Conservation (phyloP, 2,888 invertebrate species). For the Drosophila buzzatii region DNA sequence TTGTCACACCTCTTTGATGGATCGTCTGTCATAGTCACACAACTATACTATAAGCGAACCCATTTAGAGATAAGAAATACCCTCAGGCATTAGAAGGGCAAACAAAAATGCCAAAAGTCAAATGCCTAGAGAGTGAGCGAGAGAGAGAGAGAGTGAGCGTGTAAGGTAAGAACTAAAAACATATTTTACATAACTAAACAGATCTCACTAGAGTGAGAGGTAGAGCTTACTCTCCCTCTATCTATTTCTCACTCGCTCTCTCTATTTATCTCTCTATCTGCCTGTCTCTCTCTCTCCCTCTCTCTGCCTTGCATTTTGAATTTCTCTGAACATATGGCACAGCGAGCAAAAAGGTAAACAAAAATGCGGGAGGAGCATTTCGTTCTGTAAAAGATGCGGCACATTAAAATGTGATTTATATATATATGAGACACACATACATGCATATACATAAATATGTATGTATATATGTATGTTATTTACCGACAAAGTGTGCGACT, state of each 20-base stretch:
- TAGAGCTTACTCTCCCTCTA: constrained; percentile 5
- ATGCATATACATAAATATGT: background rate
- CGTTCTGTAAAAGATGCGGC: constrained; percentile 50
- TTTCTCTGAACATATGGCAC: constrained; percentile 41
- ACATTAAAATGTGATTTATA: constrained; percentile 74
- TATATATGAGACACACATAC: background rate
- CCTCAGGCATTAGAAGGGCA: constrained; percentile 10
- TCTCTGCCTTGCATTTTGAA: background rate
- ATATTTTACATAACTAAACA: constrained; percentile 45
- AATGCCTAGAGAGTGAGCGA: background rate
- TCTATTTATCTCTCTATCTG: background rate
- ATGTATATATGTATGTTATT: constrained; percentile 19
- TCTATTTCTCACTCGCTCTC: background rate
- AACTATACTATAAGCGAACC: constrained; percentile 9
- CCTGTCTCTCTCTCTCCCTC: background rate
- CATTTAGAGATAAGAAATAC: constrained; percentile 28
- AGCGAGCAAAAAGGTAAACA: constrained; percentile 47
- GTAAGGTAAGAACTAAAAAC: background rate
- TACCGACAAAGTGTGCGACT: constrained; percentile 40
- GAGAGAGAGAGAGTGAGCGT: background rate
- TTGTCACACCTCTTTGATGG: constrained; percentile 25
- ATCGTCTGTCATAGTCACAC: constrained; percentile 28
- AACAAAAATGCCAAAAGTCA: constrained; percentile 27
- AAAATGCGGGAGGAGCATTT: constrained; percentile 32
- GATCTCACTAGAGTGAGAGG: constrained; percentile 3